Evolutionary conservation across 2,113 vertebrate species (phyloP).

Genomic region (Phrynocephalus versicolor): DNA sequence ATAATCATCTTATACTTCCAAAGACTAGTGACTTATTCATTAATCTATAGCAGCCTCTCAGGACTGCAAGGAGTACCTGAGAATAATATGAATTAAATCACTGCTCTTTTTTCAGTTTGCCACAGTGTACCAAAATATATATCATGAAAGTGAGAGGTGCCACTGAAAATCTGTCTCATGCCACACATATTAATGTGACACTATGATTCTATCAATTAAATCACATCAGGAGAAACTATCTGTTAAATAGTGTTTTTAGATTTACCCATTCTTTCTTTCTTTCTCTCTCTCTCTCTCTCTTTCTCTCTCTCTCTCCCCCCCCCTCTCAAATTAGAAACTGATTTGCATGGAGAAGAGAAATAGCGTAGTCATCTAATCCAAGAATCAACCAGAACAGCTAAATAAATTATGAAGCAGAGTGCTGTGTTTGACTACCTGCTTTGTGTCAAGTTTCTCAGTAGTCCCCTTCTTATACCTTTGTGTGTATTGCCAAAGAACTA

Average conservation of each 20-base stretch:
- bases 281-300: neutral
- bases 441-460: neutral
- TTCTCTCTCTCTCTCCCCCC: neutral
- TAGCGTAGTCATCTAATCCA: neutral
- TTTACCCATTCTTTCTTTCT: neutral
- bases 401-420: neutral
- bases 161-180: slow-evolving; percentile 10
- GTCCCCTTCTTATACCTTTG: neutral
- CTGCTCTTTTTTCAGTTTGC: slow-evolving; percentile 41
- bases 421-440: slow-evolving; percentile 6
- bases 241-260: neutral
- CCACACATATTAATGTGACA: neutral
- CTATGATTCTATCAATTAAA: neutral
- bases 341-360: neutral
- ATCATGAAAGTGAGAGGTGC: neutral
- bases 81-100: slow-evolving; percentile 62
- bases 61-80: slow-evolving; percentile 49
- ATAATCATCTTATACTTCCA: slow-evolving; percentile 60
- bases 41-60: slow-evolving; percentile 52
- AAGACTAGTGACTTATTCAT: slow-evolving; percentile 59
- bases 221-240: neutral
- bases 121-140: slow-evolving; percentile 23
- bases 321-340: neutral
- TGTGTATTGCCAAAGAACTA: neutral
- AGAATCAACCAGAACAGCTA: neutral